A percentile compares a stretch with the other conserved stretches of the same genome.
Conservation (phyloP, 37 sponge, comb jelly and placozoan species). For the Spongilla lacustris region DNA sequence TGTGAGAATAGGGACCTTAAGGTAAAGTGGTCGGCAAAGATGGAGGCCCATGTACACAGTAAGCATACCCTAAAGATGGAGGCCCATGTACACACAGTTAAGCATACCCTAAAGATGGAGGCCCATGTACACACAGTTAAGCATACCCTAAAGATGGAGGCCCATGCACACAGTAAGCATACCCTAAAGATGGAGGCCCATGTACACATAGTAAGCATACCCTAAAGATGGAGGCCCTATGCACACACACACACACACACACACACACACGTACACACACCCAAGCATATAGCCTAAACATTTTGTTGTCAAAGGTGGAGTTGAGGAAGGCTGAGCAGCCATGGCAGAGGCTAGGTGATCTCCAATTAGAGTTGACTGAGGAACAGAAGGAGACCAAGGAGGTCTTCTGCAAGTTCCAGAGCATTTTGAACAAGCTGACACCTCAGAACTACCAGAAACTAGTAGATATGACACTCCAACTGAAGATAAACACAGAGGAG, state of each 20-base stretch:
- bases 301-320: slow-evolving; percentile 6
- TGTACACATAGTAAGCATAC: too few relatives aligned
- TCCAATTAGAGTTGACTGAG: not conserved
- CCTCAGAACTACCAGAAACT: slow-evolving; percentile 70
- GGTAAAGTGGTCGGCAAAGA: slow-evolving; percentile 25
- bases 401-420: slow-evolving; percentile 56
- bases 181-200: too few relatives aligned
- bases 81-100: too few relatives aligned
- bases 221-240: slow-evolving; percentile 66
- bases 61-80: too few relatives aligned
- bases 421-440: slow-evolving; percentile 79
- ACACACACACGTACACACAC: too few relatives aligned
- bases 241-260: too few relatives aligned
- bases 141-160: not conserved
- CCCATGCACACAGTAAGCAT: not conserved
- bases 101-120: too few relatives aligned
- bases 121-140: not conserved
- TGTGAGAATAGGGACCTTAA: slow-evolving; percentile 50
- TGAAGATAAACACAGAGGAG: slow-evolving; percentile 59
- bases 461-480: slow-evolving; percentile 61
- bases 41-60: not conserved
- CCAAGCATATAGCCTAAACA: too few relatives aligned
- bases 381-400: slow-evolving; percentile 56
- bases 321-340: slow-evolving; percentile 62
- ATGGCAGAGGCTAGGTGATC: slow-evolving; percentile 53